Evolutionary conservation across 2,113 vertebrate genomes (phyloP).

Genomic region (Hippolais icterina): DNA sequence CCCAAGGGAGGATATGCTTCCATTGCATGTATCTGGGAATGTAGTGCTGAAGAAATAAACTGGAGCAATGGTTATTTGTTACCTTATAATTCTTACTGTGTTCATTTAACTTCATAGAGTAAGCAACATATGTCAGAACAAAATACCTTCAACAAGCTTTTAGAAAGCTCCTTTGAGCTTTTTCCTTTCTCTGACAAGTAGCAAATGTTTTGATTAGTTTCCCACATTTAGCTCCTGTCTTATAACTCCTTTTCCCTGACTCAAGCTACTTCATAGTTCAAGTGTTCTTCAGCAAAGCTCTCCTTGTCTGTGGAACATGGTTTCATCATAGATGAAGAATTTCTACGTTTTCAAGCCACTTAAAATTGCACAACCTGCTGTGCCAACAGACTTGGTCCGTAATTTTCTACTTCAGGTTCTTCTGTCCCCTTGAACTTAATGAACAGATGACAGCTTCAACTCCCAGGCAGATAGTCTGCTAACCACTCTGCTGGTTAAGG

Average conservation of each 20-base stretch:
- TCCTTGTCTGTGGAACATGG: background rate
- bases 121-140: background rate
- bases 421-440: background rate
- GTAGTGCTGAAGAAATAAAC: background rate
- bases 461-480: background rate
- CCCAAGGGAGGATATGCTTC: background rate
- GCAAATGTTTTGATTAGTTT: background rate
- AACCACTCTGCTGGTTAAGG: background rate
- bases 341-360: background rate
- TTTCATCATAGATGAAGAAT: background rate
- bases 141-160: background rate
- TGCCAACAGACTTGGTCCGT: background rate
- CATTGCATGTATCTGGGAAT: background rate
- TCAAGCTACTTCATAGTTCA: background rate
- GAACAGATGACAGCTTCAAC: background rate
- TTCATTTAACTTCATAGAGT: background rate
- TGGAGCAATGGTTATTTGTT: background rate
- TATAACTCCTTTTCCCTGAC: background rate
- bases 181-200: background rate
- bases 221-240: background rate
- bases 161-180: background rate
- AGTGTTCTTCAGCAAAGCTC: background rate
- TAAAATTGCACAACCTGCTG: background rate
- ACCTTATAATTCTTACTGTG: background rate
- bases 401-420: background rate